phyloP scores from a whole-genome alignment of 2,888 invertebrate genomes.

The Heliconius ethilla region DNA sequence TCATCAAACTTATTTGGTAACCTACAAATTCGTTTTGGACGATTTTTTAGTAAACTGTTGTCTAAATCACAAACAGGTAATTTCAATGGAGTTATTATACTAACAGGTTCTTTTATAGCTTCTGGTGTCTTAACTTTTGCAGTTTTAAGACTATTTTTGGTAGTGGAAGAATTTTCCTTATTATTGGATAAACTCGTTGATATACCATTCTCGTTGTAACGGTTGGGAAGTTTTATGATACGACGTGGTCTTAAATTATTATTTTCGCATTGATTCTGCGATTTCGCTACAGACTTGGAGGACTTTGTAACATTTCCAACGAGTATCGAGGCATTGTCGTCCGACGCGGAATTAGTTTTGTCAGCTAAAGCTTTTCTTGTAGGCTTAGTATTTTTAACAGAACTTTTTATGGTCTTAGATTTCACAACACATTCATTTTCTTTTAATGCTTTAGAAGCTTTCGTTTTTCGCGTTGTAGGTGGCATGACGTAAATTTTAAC shows the following conservation, averaged over 20 bases:
- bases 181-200: slow-evolving; percentile 54
- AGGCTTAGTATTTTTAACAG: slow-evolving; percentile 51
- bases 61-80: slow-evolving; percentile 53
- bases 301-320: slow-evolving; percentile 47
- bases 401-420: slow-evolving; percentile 48
- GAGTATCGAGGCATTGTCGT: slow-evolving; percentile 61
- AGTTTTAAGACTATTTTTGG: neutral
- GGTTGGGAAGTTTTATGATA: slow-evolving; percentile 59
- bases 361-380: slow-evolving; percentile 65
- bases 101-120: slow-evolving; percentile 17
- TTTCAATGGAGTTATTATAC: slow-evolving; percentile 52
- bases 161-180: slow-evolving; percentile 42
- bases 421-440: slow-evolving; percentile 58
- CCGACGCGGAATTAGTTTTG: slow-evolving; percentile 74
- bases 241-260: slow-evolving; percentile 54
- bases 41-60: slow-evolving; percentile 55
- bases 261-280: slow-evolving; percentile 35
- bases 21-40: slow-evolving; percentile 65
- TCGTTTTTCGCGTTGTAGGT: slow-evolving; percentile 62
- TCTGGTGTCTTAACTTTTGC: slow-evolving; percentile 3
- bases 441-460: slow-evolving; percentile 59
- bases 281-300: slow-evolving; percentile 25
- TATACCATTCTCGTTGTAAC: slow-evolving; percentile 57
- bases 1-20: slow-evolving; percentile 69
- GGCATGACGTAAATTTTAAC: slow-evolving; percentile 60